Percentiles rank a stretch among this genome's conserved stretches.
Conservation (phyloP, 2,888 invertebrate species). For the Caenorhabditis japonica region DNA sequence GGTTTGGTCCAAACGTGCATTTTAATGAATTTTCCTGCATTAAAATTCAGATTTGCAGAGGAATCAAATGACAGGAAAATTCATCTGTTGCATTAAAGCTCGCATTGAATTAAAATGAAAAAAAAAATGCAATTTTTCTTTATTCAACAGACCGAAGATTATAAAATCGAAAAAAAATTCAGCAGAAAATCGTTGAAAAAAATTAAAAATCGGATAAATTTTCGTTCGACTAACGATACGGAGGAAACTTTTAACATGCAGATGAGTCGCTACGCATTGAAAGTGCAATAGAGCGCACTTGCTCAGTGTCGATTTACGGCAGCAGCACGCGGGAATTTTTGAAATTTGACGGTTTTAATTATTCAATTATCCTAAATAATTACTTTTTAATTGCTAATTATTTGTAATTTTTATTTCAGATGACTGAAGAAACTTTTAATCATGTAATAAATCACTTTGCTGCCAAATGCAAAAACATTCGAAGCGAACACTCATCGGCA, state of each 20-base stretch:
- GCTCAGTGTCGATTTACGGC: conserved; percentile 38
- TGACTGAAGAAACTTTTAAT: conserved; percentile 12
- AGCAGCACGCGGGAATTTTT: conserved; percentile 29
- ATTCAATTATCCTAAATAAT: conserved; percentile 2
- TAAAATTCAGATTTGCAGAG: too few species aligned
- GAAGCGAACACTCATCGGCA: conserved; percentile 18
- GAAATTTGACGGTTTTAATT: background rate
- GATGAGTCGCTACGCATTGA: conserved; percentile 35
- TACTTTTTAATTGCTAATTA: background rate
- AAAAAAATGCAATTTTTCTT: too few species aligned
- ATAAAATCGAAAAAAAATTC: background rate
- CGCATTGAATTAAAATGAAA: too few species aligned
- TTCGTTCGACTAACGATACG: conserved; percentile 7
- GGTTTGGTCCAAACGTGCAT: too few species aligned
- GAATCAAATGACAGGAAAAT: too few species aligned
- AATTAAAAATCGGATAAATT: conserved; percentile 6
- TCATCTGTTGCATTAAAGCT: too few species aligned
- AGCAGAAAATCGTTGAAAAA: conserved; percentile 20
- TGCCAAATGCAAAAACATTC: conserved; percentile 12
- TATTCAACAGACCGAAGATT: too few species aligned
- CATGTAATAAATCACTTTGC: conserved; percentile 12
- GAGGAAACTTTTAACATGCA: background rate
- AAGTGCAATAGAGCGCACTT: conserved; percentile 26
- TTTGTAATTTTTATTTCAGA: background rate
- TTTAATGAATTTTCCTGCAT: too few species aligned